phyloP scores from a whole-genome alignment of 2,113 vertebrate genomes.

The Phasianus colchicus region DNA sequence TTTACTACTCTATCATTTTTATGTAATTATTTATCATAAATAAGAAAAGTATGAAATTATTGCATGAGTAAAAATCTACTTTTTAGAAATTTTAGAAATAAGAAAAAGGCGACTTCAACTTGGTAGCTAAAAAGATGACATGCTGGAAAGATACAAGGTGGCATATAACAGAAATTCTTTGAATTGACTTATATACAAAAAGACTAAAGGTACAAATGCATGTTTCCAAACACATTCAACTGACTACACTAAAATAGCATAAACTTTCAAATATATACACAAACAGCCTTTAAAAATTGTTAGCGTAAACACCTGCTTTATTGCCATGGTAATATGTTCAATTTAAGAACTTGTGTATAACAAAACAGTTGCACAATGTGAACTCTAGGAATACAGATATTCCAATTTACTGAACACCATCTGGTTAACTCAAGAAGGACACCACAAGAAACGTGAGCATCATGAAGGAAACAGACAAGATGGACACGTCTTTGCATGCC shows the following conservation, averaged over 20 bases:
- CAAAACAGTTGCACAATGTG: fast-evolving
- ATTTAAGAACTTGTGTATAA: fast-evolving
- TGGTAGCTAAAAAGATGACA: not conserved
- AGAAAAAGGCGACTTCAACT: not conserved
- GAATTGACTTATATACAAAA: not conserved
- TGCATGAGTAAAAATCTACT: not conserved
- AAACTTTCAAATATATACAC: not conserved
- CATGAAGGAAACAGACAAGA: not conserved
- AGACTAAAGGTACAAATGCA: not conserved
- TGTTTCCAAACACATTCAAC: not conserved
- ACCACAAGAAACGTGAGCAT: fast-evolving
- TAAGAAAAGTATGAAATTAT: not conserved
- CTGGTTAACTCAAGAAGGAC: not conserved
- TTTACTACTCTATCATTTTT: too few relatives aligned
- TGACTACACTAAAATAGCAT: not conserved
- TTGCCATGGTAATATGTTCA: not conserved
- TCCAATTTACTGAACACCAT: not conserved
- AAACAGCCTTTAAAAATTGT: not conserved
- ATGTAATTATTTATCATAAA: not conserved
- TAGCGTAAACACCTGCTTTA: not conserved
- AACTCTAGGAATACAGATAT: not conserved
- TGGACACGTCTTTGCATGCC: not conserved
- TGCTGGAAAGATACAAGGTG: not conserved
- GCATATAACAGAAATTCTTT: not conserved
- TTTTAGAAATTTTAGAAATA: too few relatives aligned